These are phyloP conservation scores for Sarcophaga variegata DNA, from an alignment of 2,888 invertebrate species.

Conservation along the genomic window DNA sequence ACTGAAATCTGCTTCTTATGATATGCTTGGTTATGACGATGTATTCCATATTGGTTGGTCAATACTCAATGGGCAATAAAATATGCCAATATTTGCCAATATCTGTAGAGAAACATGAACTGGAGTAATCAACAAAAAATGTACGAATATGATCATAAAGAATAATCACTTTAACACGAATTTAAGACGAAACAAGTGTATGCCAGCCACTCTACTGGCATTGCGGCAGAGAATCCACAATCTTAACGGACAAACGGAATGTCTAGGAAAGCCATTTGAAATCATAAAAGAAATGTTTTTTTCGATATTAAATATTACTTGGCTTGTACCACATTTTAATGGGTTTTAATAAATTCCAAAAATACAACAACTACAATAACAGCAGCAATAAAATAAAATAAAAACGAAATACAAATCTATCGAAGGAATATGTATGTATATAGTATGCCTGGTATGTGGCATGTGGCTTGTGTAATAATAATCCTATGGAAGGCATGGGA, in stretches of 20 bases:
- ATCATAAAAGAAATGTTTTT: constrained; percentile 54
- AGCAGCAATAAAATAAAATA: background rate
- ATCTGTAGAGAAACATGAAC: background rate
- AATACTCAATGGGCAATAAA: background rate
- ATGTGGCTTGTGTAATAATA: no score
- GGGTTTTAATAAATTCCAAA: constrained; percentile 66
- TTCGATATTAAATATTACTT: constrained; percentile 43
- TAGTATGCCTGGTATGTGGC: no score
- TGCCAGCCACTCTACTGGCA: background rate
- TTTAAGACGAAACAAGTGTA: constrained; percentile 62
- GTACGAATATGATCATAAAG: constrained; percentile 54
- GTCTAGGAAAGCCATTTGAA: constrained; percentile 1
- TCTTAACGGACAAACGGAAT: background rate
- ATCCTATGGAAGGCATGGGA: no score
- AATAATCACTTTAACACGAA: constrained; percentile 64
- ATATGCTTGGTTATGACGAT: background rate
- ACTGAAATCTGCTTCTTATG: background rate
- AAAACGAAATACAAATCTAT: no score
- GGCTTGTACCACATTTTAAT: constrained; percentile 62
- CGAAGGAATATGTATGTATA: no score
- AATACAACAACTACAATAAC: constrained; percentile 39
- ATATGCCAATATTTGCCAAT: background rate
- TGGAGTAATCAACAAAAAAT: constrained; percentile 29
- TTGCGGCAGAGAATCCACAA: background rate
- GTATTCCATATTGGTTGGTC: background rate